A percentile compares a stretch with the other conserved stretches of the same genome.
Evolutionary conservation across 2,797 vertebrate genomes (phyloP).

Genomic region (Diplodus sargus): DNA sequence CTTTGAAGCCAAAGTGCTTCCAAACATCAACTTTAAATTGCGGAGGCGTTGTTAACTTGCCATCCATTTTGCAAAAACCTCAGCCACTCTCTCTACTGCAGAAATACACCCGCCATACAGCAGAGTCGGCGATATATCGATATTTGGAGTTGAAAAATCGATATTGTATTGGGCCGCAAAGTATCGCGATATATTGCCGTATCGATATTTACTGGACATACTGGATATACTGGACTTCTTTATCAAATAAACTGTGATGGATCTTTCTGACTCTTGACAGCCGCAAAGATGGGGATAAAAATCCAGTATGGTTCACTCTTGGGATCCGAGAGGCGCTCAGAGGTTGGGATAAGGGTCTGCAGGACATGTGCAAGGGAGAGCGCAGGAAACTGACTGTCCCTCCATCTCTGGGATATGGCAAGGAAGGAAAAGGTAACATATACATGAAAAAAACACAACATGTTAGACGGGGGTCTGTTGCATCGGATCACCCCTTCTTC

Average conservation of each 20-base stretch:
- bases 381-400: slow-evolving; percentile 92
- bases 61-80: too few species aligned
- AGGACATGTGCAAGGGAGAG: slow-evolving; percentile 94
- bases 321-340: slow-evolving; percentile 91
- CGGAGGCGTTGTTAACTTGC: too few species aligned
- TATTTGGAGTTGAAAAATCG: too few species aligned
- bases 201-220: too few species aligned
- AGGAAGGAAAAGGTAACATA: slow-evolving; percentile 93
- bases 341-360: slow-evolving; percentile 95
- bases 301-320: slow-evolving; percentile 96
- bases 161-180: too few species aligned
- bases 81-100: too few species aligned
- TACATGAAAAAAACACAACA: not conserved
- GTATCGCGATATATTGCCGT: too few species aligned
- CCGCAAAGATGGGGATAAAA: slow-evolving; percentile 89
- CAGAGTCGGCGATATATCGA: too few species aligned
- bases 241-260: slow-evolving; percentile 46
- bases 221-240: slow-evolving; percentile 9
- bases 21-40: too few species aligned
- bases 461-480: not conserved
- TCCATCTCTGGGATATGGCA: slow-evolving; percentile 92
- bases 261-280: slow-evolving; percentile 80
- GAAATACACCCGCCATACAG: too few species aligned
- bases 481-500: not conserved
- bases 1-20: too few species aligned